phyloP scores from a whole-genome alignment of 2,888 invertebrate species.

The Pseudococcus viburni region DNA sequence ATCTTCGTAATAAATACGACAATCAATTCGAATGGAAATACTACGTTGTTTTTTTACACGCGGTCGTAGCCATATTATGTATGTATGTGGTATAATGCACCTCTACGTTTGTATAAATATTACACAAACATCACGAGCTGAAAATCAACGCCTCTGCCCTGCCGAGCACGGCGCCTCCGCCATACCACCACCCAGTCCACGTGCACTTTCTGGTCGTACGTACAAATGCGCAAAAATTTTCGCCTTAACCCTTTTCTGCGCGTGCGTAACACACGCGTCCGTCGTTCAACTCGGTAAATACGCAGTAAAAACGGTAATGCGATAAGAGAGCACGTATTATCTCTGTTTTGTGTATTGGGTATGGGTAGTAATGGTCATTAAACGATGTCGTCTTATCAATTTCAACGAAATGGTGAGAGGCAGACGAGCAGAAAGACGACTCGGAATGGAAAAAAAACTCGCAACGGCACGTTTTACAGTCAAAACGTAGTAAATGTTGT shows the following conservation, averaged over 20 bases:
- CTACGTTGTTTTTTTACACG: not conserved
- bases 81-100: not conserved
- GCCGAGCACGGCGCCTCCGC: not conserved
- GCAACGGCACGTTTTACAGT: not conserved
- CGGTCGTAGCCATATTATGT: not conserved
- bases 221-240: conserved; percentile 36
- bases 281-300: not conserved
- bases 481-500: not conserved
- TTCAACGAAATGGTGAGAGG: not conserved
- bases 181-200: not conserved
- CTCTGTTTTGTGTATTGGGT: not conserved
- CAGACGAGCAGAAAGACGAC: not conserved
- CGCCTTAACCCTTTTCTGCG: not conserved
- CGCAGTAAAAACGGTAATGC: conserved; percentile 17
- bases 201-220: not conserved
- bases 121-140: conserved; percentile 2
- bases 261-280: not conserved
- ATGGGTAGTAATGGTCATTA: not conserved
- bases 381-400: not conserved
- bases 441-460: not conserved
- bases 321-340: conserved; percentile 3
- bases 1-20: conserved; percentile 3
- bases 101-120: not conserved
- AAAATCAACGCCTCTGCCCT: conserved; percentile 23
- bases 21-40: conserved; percentile 16